Evolutionary conservation across 1,140 invertebrate species (phyloP), one percentile per base, ranked within the genome.

Genomic region (Trissolcus basalis): DNA sequence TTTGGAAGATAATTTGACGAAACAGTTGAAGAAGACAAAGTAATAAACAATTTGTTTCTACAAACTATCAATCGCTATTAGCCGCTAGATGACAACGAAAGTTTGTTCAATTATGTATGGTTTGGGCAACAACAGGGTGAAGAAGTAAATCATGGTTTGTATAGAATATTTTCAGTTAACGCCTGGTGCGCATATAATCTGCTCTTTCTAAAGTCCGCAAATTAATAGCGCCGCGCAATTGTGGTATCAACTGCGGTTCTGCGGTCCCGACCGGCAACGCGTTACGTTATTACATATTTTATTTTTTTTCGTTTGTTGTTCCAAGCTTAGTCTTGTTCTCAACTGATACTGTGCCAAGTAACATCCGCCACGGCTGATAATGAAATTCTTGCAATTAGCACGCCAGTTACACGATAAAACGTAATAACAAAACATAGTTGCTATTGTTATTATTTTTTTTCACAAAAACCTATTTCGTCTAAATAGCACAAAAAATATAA

Each of bases 81-180:
- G 6, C 19, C 19, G 19, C 19, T 6, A 27, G 6, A 27, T 27
- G 19, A 27, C 2, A 27, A 27, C 19, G 6, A 27, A 27, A 27
- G 19, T 27, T 27, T 27, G 19, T 27, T 27, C 19, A 27, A 27
- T 27, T 27, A 27, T 27, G 19, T 27, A 27, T 6, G 19, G 2
- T 44, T 44, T 48, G 33, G 32, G 15, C 16, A 44, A 7, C 27
- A 15, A 41, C 15, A 13, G 27, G 54, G 15, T 39, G 16, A 64
- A 64, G 47, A 72, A 64, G 54, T 72, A 65, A 53, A 72, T 72
- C 59, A 72, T 72, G 69, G 69, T 64, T 72, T 51, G 48, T 32
- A 27, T 27, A 27, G 19, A 44, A 65, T 64, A 59, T 64, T 72
- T 72, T 72, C 60, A 71, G 53, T 71, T 63, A 71, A 51, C 54